A percentile compares a stretch with the other conserved stretches of the same genome.
Evolutionary conservation across 2,797 vertebrate genomes (phyloP).

Genomic region (Odontamblyopus rebecca): DNA sequence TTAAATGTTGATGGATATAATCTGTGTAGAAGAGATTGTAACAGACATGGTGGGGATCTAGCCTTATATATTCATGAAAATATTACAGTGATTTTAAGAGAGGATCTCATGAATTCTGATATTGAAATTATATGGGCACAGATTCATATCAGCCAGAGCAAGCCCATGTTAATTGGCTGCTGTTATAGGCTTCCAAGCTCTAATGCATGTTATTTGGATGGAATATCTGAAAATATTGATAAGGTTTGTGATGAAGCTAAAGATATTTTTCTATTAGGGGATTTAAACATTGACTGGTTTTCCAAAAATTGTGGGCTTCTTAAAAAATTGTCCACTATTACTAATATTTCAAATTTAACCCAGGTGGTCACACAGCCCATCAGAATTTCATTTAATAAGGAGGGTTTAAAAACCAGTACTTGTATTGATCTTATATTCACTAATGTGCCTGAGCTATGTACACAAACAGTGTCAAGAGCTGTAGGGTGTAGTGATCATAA

Average conservation of each 20-base stretch:
- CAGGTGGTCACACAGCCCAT: too few species aligned
- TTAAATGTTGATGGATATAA: neutral
- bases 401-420: neutral
- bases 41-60: neutral
- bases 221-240: conserved; percentile 2
- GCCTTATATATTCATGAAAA: neutral
- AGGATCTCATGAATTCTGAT: neutral
- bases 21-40: neutral
- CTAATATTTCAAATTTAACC: neutral
- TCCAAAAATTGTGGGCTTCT: too few species aligned
- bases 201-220: neutral
- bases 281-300: too few species aligned
- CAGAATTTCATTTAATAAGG: too few species aligned
- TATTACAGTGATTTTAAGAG: neutral
- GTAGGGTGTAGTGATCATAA: conserved; percentile 13
- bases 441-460: neutral
- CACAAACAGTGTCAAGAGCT: neutral
- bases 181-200: conserved; percentile 5
- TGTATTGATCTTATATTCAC: neutral
- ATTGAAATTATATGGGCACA: neutral
- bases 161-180: conserved; percentile 1
- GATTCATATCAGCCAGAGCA: neutral
- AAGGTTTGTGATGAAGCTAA: neutral
- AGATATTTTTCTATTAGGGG: too few species aligned
- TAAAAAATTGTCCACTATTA: neutral